Evolutionary conservation across 2,888 invertebrate species (phyloP), one percentile per base, ranked within the genome.

Genomic region (Hesperia comma): DNA sequence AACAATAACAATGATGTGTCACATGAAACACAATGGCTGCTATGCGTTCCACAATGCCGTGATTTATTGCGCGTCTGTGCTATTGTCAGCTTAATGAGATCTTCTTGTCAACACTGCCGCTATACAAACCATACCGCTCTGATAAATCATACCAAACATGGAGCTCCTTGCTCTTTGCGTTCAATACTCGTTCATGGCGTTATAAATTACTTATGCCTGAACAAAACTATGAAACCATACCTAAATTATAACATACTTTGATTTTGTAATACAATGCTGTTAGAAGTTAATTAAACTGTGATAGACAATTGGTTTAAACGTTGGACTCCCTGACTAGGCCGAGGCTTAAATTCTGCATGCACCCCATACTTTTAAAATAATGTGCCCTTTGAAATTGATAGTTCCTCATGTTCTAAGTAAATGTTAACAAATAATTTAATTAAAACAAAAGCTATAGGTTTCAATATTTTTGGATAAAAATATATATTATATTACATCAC

Each of bases 41-140:
- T 33, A 10, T 33, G 32, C 40, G 60, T 43, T 66, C 79, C 79
- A 88, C 88, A 88, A 89, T 84, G 79, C 79, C 75, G 76, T 88
- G 89, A 88, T 88, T 88, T 86, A 90, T 86, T 73, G 81, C 79
- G 73, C 74, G 77, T 79, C 80, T 80, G 80, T 80, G 75, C 84
- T 82, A 86, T 84, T 89, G 88, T 88, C 82, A 77, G 78, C 78
- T 79, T 87, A 89, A 87, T 87, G 86, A 87, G 86, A 86, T 86
- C 82, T 84, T 82, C 77, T 81, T 83, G 88, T 86, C 85, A 86
- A 82, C 86, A 82, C 79, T 79, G 70, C 75, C 71, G 75, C 75
- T 74, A 70, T 75, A 76, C 74, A 74, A 71, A 73, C 72, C 70
- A 71, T 72, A 68, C 71, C 70, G 72, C 76, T 76, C 74, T 72